Conservation (phyloP, 2,797 vertebrate genomes). For the Dromococcyx pavoninus region DNA sequence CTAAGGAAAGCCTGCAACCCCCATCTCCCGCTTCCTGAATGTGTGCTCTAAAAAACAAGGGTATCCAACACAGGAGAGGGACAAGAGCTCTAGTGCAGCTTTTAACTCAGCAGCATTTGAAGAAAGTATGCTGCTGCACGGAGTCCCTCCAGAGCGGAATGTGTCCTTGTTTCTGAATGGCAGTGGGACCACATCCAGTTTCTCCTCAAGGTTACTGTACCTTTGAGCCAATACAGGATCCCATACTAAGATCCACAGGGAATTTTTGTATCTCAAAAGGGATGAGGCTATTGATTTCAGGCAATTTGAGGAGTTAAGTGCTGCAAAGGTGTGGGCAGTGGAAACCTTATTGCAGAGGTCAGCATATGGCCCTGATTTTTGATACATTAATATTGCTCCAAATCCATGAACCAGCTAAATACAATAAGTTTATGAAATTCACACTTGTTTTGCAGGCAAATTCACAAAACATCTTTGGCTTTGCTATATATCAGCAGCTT, state of each 20-base stretch:
- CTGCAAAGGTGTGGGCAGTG: not conserved
- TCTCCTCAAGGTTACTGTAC: not conserved
- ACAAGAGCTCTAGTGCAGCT: not conserved
- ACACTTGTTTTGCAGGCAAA: not conserved
- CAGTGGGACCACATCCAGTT: not conserved
- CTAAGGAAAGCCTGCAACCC: not conserved
- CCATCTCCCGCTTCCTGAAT: accelerated
- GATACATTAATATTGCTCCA: not conserved
- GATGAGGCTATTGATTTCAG: not conserved
- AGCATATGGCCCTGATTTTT: not conserved
- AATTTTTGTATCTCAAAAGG: not conserved
- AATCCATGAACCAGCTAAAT: not conserved
- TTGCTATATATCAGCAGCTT: not conserved
- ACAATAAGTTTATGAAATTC: not conserved
- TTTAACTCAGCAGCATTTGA: not conserved
- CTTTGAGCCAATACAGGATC: not conserved
- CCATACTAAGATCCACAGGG: not conserved
- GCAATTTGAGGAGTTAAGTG: not conserved
- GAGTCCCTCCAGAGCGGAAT: not conserved
- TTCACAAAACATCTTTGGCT: not conserved
- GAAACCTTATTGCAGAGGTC: not conserved
- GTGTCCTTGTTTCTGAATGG: not conserved
- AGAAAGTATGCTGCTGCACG: not conserved
- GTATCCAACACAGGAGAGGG: not conserved
- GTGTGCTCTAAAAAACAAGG: accelerated